Evolutionary conservation across 2,113 vertebrate species (phyloP).

Genomic region (Periophthalmodon schlosseri): DNA sequence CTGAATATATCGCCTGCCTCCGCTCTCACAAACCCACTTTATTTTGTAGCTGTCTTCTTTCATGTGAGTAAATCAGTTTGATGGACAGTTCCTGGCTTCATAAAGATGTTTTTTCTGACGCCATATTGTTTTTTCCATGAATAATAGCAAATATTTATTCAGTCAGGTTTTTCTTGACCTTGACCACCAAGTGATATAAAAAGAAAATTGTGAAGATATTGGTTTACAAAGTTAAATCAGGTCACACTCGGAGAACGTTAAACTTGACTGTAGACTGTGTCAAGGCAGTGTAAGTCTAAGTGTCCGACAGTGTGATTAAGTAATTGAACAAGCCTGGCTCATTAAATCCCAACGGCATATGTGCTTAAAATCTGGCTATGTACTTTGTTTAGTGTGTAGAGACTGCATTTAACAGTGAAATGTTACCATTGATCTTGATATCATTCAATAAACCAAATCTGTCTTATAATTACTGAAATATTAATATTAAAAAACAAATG

Average conservation of each 20-base stretch:
- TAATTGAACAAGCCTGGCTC: constrained; percentile 1
- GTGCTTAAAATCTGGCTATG: not conserved
- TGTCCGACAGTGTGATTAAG: constrained; percentile 8
- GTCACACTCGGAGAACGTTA: not conserved
- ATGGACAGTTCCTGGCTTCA: constrained; percentile 39
- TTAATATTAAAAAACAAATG: too few relatives aligned
- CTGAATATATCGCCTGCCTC: constrained; percentile 34
- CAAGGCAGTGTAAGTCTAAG: not conserved
- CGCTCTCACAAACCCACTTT: constrained; percentile 3
- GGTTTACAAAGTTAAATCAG: not conserved
- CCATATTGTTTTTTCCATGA: constrained; percentile 15
- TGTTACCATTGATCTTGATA: too few relatives aligned
- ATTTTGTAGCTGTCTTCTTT: constrained; percentile 23
- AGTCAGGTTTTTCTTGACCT: constrained; percentile 20
- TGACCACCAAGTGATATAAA: not conserved
- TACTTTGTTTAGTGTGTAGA: not conserved
- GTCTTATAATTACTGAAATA: too few relatives aligned
- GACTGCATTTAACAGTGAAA: not conserved
- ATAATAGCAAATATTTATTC: constrained; percentile 25
- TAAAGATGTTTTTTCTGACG: constrained; percentile 20
- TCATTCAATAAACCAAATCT: too few relatives aligned
- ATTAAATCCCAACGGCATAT: not conserved
- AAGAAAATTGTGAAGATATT: not conserved
- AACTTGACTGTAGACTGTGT: not conserved
- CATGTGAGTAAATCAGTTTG: constrained; percentile 21